Percentiles rank a stretch among this genome's conserved stretches.
Evolutionary conservation across 2,113 vertebrate genomes (phyloP).

Genomic region (Vimba vimba): DNA sequence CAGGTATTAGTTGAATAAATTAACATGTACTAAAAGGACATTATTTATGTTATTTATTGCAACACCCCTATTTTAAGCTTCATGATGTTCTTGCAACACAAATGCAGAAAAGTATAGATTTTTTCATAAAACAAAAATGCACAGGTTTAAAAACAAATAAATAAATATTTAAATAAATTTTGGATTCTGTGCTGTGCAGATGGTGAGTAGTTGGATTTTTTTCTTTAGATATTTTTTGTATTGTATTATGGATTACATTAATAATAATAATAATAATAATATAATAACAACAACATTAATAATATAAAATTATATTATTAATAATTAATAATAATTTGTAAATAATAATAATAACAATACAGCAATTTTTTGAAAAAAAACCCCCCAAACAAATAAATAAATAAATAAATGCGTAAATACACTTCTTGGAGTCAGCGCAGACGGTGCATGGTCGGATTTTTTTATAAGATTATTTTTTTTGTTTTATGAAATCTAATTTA

Average conservation of each 20-base stretch:
- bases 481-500: too few relatives aligned
- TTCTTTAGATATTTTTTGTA: neutral
- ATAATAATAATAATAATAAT: neutral
- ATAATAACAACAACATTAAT: neutral
- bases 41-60: neutral
- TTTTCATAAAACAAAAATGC: neutral
- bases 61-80: neutral
- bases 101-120: neutral
- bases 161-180: neutral
- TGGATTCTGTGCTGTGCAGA: neutral
- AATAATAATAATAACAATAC: too few relatives aligned
- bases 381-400: too few relatives aligned
- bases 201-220: neutral
- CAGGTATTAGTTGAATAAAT: neutral
- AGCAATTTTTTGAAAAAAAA: too few relatives aligned
- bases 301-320: neutral
- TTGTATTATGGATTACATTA: neutral
- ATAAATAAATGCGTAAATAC: too few relatives aligned
- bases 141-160: neutral
- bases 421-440: too few relatives aligned
- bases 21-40: too few relatives aligned
- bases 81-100: neutral
- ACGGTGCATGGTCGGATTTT: too few relatives aligned
- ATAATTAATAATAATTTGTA: too few relatives aligned
- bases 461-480: too few relatives aligned